Percentiles rank a stretch among this genome's conserved stretches.
Evolutionary conservation across 2,113 vertebrate species (phyloP).

Genomic region (Meriones unguiculatus): DNA sequence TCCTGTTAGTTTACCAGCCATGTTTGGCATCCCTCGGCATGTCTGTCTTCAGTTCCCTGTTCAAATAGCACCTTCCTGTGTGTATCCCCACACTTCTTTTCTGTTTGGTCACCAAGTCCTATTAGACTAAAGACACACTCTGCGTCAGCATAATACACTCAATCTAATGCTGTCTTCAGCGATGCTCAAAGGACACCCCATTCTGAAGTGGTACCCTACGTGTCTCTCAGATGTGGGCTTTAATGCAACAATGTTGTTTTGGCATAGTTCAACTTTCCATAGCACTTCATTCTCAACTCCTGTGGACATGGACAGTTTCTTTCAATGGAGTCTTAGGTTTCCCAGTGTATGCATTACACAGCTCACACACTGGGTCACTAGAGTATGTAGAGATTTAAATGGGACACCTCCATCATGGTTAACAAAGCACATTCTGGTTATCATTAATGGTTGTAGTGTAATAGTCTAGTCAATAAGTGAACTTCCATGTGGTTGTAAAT

Average conservation of each 20-base stretch:
- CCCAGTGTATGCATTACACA: not conserved
- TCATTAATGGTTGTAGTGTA: not conserved
- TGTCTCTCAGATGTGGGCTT: not conserved
- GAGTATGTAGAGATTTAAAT: not conserved
- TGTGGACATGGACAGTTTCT: not conserved
- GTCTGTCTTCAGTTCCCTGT: not conserved
- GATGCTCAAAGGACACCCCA: not conserved
- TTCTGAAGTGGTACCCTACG: not conserved
- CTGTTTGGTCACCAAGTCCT: not conserved
- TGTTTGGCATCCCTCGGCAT: not conserved
- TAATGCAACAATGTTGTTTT: not conserved
- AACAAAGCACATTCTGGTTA: not conserved
- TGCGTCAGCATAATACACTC: not conserved
- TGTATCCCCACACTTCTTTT: not conserved
- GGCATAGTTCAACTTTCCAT: not conserved
- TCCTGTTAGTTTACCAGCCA: not conserved
- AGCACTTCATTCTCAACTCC: not conserved
- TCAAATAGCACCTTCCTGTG: not conserved
- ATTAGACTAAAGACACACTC: not conserved
- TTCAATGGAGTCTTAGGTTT: not conserved
- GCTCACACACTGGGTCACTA: not conserved
- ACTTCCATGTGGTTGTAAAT: not conserved
- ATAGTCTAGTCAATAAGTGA: not conserved
- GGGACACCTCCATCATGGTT: not conserved
- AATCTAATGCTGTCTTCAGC: not conserved